Percentiles rank a stretch among this genome's conserved stretches.
Conservation (phyloP, 2,797 vertebrate genomes). For the Pipistrellus pygmaeus region DNA sequence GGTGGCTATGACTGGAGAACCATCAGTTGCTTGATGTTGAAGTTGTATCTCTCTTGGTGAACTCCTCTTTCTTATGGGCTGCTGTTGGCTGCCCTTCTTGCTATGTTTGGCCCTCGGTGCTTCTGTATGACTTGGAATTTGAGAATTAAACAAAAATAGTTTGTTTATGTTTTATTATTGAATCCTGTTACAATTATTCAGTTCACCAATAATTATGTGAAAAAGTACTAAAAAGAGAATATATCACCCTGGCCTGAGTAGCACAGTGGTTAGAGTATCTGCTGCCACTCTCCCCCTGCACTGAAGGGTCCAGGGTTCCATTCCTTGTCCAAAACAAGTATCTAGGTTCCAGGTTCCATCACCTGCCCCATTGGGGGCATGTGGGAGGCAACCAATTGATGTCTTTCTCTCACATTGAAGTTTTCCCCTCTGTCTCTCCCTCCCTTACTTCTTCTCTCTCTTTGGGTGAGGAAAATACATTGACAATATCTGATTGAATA, state of each 20-base stretch:
- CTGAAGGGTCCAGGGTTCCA: neutral
- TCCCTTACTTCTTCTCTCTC: neutral
- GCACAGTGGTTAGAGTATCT: too few relatives aligned
- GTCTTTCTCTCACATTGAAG: neutral
- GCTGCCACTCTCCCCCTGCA: neutral
- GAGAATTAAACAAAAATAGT: neutral
- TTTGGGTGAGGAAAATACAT: neutral
- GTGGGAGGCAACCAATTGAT: neutral
- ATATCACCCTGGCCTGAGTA: too few relatives aligned
- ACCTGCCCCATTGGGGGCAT: neutral
- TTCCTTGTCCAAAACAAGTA: neutral
- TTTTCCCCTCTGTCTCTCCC: neutral
- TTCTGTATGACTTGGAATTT: neutral
- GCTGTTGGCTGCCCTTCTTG: neutral
- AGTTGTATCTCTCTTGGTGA: neutral
- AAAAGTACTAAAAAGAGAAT: neutral
- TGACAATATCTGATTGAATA: neutral
- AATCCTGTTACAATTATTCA: slow-evolving; percentile 16
- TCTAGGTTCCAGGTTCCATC: neutral
- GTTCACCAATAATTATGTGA: neutral
- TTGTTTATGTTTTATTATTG: slow-evolving; percentile 50
- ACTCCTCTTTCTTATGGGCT: neutral
- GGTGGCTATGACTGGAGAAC: neutral
- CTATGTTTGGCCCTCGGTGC: neutral
- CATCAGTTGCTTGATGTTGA: neutral